Percentiles rank a stretch among this genome's conserved stretches.
phyloP scores from a whole-genome alignment of 2,888 invertebrate genomes.

The Athetis lepigone region DNA sequence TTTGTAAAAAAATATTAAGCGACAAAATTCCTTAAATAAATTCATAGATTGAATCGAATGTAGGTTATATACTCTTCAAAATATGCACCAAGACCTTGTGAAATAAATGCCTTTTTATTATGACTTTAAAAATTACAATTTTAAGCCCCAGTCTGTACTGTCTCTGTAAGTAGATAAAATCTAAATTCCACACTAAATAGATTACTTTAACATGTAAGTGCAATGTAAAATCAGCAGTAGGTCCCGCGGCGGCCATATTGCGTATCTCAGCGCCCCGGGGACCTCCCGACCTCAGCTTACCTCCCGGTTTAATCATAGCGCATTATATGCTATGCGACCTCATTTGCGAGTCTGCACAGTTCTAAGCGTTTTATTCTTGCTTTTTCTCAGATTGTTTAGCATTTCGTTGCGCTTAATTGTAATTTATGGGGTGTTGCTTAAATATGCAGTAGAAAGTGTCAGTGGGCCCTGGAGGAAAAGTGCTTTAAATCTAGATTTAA shows the following conservation, averaged over 20 bases:
- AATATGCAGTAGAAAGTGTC: too few species aligned
- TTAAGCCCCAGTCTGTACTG: too few species aligned
- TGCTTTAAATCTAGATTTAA: too few species aligned
- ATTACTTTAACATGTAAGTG: conserved; percentile 6
- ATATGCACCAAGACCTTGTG: too few species aligned
- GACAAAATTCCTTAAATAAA: too few species aligned
- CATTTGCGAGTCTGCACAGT: conserved; percentile 13
- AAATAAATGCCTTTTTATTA: too few species aligned
- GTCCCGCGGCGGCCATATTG: conserved; percentile 35
- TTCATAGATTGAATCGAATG: too few species aligned
- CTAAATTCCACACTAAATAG: neutral
- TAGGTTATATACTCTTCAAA: too few species aligned
- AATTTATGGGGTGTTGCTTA: too few species aligned
- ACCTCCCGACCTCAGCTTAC: conserved; percentile 24
- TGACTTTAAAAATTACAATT: too few species aligned
- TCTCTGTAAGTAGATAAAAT: neutral
- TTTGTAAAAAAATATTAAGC: too few species aligned
- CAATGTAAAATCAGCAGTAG: conserved; percentile 29
- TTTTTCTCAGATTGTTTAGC: conserved; percentile 20
- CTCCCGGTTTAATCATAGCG: neutral
- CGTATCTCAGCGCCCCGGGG: conserved; percentile 26
- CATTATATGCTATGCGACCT: conserved; percentile 18
- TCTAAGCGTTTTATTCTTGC: conserved; percentile 29
- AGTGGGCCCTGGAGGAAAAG: too few species aligned
- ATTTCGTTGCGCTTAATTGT: conserved; percentile 1